phyloP scores from a whole-genome alignment of 1,140 invertebrate genomes.

The Caerostris darwini region DNA sequence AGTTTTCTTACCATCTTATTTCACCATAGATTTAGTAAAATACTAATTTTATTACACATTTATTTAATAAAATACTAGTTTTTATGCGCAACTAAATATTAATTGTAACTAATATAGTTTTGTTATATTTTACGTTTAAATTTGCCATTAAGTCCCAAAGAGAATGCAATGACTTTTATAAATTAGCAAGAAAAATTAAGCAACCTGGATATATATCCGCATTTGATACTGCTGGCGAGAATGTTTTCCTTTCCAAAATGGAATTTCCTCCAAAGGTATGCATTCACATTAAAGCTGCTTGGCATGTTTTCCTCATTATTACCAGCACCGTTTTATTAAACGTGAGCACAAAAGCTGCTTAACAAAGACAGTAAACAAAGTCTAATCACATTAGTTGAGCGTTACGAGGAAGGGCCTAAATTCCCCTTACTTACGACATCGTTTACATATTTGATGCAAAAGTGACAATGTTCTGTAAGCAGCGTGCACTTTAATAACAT shows the following conservation, averaged over 20 bases:
- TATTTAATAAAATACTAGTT: no score
- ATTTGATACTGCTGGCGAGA: background rate
- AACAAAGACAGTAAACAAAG: conserved; percentile 22
- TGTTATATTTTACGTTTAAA: background rate
- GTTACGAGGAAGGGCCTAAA: background rate
- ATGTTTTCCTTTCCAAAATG: background rate
- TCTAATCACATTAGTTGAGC: conserved; percentile 15
- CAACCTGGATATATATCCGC: background rate
- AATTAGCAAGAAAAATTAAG: conserved; percentile 4
- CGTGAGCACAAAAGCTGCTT: background rate
- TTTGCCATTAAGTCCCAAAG: background rate
- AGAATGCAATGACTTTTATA: background rate
- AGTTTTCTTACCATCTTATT: no score
- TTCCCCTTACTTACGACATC: conserved; percentile 21
- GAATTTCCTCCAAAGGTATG: conserved; percentile 6
- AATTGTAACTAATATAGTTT: no score
- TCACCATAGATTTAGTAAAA: no score
- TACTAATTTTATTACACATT: no score
- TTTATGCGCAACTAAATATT: no score
- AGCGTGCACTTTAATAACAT: conserved; percentile 17
- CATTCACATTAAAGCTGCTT: conserved; percentile 1
- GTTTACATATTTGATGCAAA: conserved; percentile 40
- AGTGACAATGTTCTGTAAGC: conserved; percentile 7
- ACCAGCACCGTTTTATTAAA: conserved; percentile 15
- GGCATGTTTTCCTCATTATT: background rate